Base-by-base conservation (phyloP, 2,113 vertebrate genomes). In the Eurystomus gularis region DNA sequence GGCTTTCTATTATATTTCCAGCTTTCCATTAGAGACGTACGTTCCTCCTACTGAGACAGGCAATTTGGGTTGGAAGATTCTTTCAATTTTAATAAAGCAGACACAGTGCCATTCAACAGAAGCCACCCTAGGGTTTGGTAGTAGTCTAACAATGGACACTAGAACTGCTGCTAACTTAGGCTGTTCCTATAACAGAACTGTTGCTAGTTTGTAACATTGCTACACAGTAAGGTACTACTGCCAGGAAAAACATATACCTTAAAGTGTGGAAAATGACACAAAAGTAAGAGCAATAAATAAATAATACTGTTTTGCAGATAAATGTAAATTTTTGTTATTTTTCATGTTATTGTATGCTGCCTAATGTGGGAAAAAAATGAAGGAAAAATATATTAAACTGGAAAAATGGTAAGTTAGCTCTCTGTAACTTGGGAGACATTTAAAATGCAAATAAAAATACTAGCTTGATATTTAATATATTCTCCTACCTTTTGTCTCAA, bases 401-500 rank as follows among this genome's bases (percentile, higher is more conserved):
- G 25, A 64, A 40, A 72, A 77, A 65, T 0, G 6, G 1, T 24
- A 46, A 82, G 33, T 70, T 46, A 28, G 8, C 3, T 20, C 35
- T 39, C 20, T 58, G 4, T 54, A 71, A 61, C 40, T 31, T 52
- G 21, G 29, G 21, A 55, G 12, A 44, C 4, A 75, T 48, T 48
- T 60, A 69, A 82, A 33, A 57, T 23, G 18, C 19, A 14, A 70
- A 44, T 48, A 77, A 75, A 94, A 86, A 31, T 6, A 37, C 5
- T 52, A 40, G 15, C 17, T 72, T 52, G 29, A 25, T 40, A 71
- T 35, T 66, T 48, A 81, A 68, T 54, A 49, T 73, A 52, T 13
- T 64, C 25, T 82, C 95, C 91, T 97, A 99, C 99, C 98, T 98
- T 99, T 52, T 98, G 97, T 79, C 97, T 99, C 44, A 97, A 77